These are phyloP conservation scores for Antedon mediterranea DNA, from an alignment of 53 echinoderm and acorn worm species.

Conservation along the genomic window DNA sequence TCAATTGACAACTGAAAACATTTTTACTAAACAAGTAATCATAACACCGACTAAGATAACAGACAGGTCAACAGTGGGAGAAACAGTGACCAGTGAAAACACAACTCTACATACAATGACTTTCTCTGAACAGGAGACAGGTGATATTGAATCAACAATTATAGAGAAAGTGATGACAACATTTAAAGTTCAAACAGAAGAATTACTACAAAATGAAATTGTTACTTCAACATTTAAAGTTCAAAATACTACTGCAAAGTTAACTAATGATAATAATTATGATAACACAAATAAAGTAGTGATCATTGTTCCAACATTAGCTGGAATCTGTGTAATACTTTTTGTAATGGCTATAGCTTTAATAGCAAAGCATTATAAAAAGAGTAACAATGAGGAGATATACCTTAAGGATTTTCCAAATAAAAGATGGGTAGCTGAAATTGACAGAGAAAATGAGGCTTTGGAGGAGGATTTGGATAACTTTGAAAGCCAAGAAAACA, in stretches of 20 bases:
- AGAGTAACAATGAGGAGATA: background rate
- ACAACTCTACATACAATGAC: no score
- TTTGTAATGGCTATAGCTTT: background rate
- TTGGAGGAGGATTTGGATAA: background rate
- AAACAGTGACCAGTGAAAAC: no score
- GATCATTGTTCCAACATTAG: background rate
- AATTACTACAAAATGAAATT: background rate
- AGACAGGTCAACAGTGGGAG: no score
- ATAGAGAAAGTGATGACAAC: no score
- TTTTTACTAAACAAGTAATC: background rate
- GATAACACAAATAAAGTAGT: background rate
- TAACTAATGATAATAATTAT: no score
- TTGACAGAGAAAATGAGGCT: background rate
- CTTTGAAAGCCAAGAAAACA: background rate
- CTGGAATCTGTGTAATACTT: background rate
- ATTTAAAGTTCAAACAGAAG: no score
- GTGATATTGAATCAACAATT: no score
- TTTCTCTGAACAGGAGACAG: no score
- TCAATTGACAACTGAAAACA: background rate
- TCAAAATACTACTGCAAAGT: no score
- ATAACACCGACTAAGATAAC: background rate
- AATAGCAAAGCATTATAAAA: background rate
- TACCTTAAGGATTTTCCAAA: background rate
- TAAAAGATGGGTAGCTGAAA: background rate
- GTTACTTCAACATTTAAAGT: background rate